phyloP scores from a whole-genome alignment of 2,113 vertebrate genomes.

The Edolisoma coerulescens region DNA sequence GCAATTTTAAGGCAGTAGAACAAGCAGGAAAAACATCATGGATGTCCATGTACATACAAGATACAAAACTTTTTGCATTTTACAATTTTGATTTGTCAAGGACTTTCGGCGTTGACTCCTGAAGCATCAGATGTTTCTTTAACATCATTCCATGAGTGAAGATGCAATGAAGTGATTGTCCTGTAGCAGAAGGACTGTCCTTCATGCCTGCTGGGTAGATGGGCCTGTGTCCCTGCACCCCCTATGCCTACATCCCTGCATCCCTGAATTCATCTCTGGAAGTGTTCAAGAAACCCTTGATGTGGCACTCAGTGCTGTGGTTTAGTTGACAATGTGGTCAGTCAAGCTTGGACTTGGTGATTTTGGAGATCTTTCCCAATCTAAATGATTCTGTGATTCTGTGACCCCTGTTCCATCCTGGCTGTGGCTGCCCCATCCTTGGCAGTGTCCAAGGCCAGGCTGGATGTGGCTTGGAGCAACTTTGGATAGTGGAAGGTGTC shows the following conservation, averaged over 20 bases:
- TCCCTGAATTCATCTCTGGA: not conserved
- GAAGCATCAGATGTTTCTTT: not conserved
- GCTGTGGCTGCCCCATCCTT: not conserved
- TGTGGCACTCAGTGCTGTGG: not conserved
- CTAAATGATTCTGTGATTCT: not conserved
- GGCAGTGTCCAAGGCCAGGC: accelerated
- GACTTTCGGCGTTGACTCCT: not conserved
- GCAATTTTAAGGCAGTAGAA: not conserved
- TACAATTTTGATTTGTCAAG: accelerated
- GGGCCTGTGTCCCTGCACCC: not conserved
- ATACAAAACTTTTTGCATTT: not conserved
- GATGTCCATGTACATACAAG: accelerated
- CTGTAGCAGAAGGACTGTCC: not conserved
- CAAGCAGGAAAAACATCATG: not conserved
- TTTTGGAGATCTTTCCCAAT: not conserved
- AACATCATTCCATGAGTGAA: not conserved
- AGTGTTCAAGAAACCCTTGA: not conserved
- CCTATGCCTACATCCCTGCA: no score
- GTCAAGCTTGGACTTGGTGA: not conserved
- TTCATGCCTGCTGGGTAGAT: not conserved
- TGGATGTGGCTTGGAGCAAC: accelerated
- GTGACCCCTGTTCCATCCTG: not conserved
- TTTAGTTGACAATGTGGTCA: not conserved
- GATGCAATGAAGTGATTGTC: not conserved
- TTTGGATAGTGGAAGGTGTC: not conserved